A percentile compares a stretch with the other conserved stretches of the same genome.
Conservation (phyloP, 2,113 vertebrate genomes). For the Phycodurus eques region DNA sequence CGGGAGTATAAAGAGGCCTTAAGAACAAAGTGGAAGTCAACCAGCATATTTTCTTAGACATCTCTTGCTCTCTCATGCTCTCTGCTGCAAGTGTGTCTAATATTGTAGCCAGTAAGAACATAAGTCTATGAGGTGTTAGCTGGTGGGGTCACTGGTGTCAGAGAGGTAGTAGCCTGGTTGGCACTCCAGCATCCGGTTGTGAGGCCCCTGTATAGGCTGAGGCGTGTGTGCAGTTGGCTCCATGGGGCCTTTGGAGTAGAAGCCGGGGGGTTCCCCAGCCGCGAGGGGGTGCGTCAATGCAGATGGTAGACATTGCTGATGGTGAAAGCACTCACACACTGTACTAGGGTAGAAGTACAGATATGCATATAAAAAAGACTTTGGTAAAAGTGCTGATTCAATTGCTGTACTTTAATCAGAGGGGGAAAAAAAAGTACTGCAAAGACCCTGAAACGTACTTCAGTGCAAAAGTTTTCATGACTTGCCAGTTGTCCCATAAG, state of each 20-base stretch:
- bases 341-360: background rate
- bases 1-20: no score
- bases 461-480: background rate
- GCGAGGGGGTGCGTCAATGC: constrained; percentile 25
- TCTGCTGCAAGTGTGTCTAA: background rate
- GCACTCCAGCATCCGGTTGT: constrained; percentile 56
- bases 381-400: background rate
- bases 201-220: constrained; percentile 41
- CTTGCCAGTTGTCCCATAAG: background rate
- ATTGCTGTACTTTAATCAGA: no score
- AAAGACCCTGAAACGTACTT: background rate
- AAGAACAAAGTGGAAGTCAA: background rate
- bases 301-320: constrained; percentile 15
- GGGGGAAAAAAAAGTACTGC: no score
- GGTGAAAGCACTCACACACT: constrained; percentile 5
- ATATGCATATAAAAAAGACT: background rate
- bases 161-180: constrained; percentile 37
- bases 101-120: background rate
- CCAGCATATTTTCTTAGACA: background rate
- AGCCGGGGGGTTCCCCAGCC: constrained; percentile 52
- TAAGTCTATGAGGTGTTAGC: background rate
- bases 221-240: constrained; percentile 60
- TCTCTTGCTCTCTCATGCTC: background rate
- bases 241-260: constrained; percentile 36
- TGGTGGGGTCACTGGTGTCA: background rate